Conservation (phyloP, 2,113 vertebrate genomes). For the Otis tarda region DNA sequence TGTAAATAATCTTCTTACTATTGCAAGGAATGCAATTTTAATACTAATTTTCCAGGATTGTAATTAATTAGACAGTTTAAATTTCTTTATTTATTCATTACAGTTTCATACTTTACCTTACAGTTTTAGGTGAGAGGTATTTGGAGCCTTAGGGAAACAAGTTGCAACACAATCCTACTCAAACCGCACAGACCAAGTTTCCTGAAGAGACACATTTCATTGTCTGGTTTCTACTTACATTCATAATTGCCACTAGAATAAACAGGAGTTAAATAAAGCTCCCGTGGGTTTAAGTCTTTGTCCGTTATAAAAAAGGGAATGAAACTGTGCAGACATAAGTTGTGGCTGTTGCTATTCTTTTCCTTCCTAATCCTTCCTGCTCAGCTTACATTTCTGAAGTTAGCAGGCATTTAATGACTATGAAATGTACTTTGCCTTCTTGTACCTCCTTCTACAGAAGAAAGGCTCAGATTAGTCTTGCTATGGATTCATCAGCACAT, state of each 20-base stretch:
- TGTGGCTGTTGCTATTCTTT: not conserved
- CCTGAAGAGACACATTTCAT: not conserved
- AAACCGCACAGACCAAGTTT: conserved; percentile 39
- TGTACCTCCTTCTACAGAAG: not conserved
- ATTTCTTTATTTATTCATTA: conserved; percentile 36
- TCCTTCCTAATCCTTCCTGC: not conserved
- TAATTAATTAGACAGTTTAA: conserved; percentile 49
- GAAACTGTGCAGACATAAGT: not conserved
- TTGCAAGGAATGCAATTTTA: conserved; percentile 28
- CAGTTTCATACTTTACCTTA: not conserved
- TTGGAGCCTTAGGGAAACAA: conserved; percentile 26
- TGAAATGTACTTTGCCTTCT: conserved; percentile 16
- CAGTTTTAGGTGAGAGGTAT: conserved; percentile 6
- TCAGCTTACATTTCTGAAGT: conserved; percentile 2
- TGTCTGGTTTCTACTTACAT: not conserved
- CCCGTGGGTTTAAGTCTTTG: not conserved
- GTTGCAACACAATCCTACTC: conserved; percentile 6
- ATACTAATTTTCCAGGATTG: conserved; percentile 9
- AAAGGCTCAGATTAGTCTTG: not conserved
- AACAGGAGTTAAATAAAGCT: conserved; percentile 32
- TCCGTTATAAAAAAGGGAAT: not conserved
- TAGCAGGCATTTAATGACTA: not conserved
- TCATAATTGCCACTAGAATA: conserved; percentile 13
- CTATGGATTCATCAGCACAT: not conserved
- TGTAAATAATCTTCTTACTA: not conserved